These are phyloP conservation scores for Drosophila nebulosa DNA, from an alignment of 1,140 invertebrate genomes.

Conservation along the genomic window DNA sequence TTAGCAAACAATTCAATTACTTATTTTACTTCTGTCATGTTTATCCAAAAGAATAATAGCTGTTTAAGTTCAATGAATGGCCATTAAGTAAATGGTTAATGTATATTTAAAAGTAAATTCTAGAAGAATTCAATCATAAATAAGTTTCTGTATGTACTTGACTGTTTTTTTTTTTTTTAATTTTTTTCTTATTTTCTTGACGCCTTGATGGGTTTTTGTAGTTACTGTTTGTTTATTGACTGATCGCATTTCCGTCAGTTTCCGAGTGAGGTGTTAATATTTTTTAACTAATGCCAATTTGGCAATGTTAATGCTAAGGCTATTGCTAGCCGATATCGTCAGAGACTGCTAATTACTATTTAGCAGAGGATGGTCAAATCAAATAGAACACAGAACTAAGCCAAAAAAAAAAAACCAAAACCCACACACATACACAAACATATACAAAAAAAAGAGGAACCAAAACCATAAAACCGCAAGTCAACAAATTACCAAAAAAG, in stretches of 20 bases:
- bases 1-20: background rate
- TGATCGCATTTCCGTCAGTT: slow-evolving; percentile 3
- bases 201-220: background rate
- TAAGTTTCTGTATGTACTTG: slow-evolving; percentile 26
- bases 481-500: slow-evolving; percentile 51
- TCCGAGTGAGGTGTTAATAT: slow-evolving; percentile 29
- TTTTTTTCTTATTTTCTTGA: slow-evolving; percentile 1
- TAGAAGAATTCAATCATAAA: background rate
- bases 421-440: slow-evolving; percentile 15
- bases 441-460: background rate
- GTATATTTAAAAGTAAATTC: background rate
- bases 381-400: slow-evolving; percentile 63
- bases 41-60: too few relatives aligned
- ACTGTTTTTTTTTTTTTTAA: slow-evolving; percentile 13
- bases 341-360: slow-evolving; percentile 54
- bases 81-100: background rate
- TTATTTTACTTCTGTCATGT: too few relatives aligned
- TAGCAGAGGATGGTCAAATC: slow-evolving; percentile 36
- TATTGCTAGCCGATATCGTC: slow-evolving; percentile 19
- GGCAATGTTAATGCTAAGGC: slow-evolving; percentile 29
- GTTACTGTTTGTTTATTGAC: background rate
- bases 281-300: slow-evolving; percentile 14
- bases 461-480: slow-evolving; percentile 43
- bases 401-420: slow-evolving; percentile 40
- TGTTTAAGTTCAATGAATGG: too few relatives aligned